Conservation (phyloP, 2,888 invertebrate species). For the Melikaiella ostensackeni region DNA sequence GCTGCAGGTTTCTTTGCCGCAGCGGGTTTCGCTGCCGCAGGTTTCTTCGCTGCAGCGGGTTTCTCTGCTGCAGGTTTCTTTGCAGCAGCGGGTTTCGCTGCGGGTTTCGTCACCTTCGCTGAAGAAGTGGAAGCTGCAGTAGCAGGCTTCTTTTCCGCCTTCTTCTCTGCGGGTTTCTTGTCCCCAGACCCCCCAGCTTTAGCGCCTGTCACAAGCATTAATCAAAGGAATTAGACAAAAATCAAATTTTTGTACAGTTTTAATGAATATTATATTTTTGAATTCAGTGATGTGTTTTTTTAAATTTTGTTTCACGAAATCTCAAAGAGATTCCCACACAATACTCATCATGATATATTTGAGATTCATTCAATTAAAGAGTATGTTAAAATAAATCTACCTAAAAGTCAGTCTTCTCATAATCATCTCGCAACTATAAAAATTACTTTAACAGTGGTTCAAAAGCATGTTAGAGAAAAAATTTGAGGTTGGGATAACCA, state of each 20-base stretch:
- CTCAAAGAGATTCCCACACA: slow-evolving; percentile 37
- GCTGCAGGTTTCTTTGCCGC: slow-evolving; percentile 58
- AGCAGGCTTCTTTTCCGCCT: slow-evolving; percentile 80
- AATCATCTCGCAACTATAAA: too few species aligned
- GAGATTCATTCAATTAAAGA: too few species aligned
- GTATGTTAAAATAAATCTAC: too few species aligned
- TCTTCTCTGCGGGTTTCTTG: slow-evolving; percentile 76
- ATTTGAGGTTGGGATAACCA: too few species aligned
- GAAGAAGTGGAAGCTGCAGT: slow-evolving; percentile 75
- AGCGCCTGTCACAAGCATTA: neutral
- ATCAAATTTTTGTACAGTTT: neutral
- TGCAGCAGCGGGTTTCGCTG: slow-evolving; percentile 77
- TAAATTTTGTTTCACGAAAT: slow-evolving; percentile 9
- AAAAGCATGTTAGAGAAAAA: too few species aligned
- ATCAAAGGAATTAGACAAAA: neutral
- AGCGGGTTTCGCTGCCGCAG: slow-evolving; percentile 65
- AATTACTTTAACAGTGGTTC: too few species aligned
- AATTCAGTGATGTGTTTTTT: slow-evolving; percentile 11
- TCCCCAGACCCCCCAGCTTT: slow-evolving; percentile 23
- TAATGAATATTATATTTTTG: neutral
- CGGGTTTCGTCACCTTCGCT: slow-evolving; percentile 70
- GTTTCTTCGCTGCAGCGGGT: slow-evolving; percentile 63
- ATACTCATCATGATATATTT: too few species aligned
- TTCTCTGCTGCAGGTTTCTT: slow-evolving; percentile 76
- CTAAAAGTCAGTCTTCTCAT: too few species aligned